phyloP scores from a whole-genome alignment of 2,888 invertebrate genomes.

The Spicauda simplicius region DNA sequence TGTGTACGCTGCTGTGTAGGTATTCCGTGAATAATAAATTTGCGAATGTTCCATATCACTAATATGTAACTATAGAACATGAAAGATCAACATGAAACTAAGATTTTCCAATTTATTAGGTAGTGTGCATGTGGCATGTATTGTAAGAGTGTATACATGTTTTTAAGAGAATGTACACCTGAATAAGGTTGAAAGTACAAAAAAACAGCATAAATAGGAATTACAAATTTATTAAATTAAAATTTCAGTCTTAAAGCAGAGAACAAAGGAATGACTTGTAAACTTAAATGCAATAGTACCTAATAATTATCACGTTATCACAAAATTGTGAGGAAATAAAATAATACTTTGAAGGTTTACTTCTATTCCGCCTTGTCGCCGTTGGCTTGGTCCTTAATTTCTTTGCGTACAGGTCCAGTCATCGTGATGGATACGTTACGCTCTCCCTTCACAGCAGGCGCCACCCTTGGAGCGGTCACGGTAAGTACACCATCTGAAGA shows the following conservation, averaged over 20 bases:
- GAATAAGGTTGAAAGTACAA: too few relatives aligned
- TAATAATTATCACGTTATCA: slow-evolving; percentile 9
- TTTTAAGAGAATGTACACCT: too few relatives aligned
- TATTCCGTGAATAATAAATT: too few relatives aligned
- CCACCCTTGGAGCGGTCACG: slow-evolving; percentile 85
- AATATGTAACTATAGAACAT: too few relatives aligned
- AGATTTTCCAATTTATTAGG: too few relatives aligned
- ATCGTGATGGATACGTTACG: slow-evolving; percentile 85
- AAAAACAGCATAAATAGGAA: background rate
- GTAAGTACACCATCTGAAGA: slow-evolving; percentile 91
- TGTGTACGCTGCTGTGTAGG: too few relatives aligned
- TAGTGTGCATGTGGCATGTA: too few relatives aligned
- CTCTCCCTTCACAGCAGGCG: slow-evolving; percentile 69
- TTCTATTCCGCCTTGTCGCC: slow-evolving; percentile 59
- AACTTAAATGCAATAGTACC: slow-evolving; percentile 34
- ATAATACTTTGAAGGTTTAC: background rate
- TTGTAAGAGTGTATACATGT: too few relatives aligned
- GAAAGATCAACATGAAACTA: too few relatives aligned
- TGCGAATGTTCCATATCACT: too few relatives aligned
- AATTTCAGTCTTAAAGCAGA: slow-evolving; percentile 41
- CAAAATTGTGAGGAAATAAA: background rate
- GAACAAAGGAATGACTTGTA: slow-evolving; percentile 42
- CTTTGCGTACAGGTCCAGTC: slow-evolving; percentile 85
- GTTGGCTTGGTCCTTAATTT: slow-evolving; percentile 78
- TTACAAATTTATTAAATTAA: slow-evolving; percentile 40